Base-by-base conservation (phyloP, 2,888 invertebrate species). In the Dicyrtomina minuta region DNA sequence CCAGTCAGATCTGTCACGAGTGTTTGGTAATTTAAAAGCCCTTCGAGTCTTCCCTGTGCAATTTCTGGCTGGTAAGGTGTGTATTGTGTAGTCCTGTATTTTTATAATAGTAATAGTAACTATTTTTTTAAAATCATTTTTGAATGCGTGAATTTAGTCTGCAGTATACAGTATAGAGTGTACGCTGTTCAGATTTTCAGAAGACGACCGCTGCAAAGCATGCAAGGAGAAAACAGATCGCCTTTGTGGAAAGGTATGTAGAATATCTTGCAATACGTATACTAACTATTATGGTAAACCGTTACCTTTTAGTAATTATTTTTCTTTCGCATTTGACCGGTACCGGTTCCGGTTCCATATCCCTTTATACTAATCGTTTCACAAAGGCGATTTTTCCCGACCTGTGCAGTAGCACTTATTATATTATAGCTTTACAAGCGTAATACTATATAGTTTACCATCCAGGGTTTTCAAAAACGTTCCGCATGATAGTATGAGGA, bases 51-150 rank as follows among this genome's bases (percentile, higher is more conserved):
- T 1, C 99, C 99, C 84, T 99, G 99, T 0, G 98, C 90, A 49
- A 99, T 90, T 86, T 99, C 99, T 8, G 99, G 96, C 82, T 99
- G 99, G 82, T 98, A 98, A 0, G 98, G 98, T 0, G 98, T 98
- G 81, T 98, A 98, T 80, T 96, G 96, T 0, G 98, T 98, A 0
- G 95, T 95, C 96, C 92, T 93, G 77, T 68, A 72, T 15, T 22
- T 15, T 6, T 59, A 55, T 24, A 61, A 33, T 46, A 22, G 1
- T 15, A 65, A 13, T 65, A 27, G n/a, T 56, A 13, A 27, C 17
- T n/a, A 3, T 24, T 24, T 10, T 15, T 17, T 51, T 15, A 51
- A 13, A 51, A 10, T 51, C 13, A 17, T 17, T 15, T 51, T n/a
- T n/a, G n/a, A n/a, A 8, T n/a, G 51, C 51, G n/a, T 51, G 51